Percentiles rank a stretch among this genome's conserved stretches.
These are phyloP conservation scores for Oxytorus armatus DNA, from an alignment of 2,888 invertebrate genomes.

Conservation along the genomic window DNA sequence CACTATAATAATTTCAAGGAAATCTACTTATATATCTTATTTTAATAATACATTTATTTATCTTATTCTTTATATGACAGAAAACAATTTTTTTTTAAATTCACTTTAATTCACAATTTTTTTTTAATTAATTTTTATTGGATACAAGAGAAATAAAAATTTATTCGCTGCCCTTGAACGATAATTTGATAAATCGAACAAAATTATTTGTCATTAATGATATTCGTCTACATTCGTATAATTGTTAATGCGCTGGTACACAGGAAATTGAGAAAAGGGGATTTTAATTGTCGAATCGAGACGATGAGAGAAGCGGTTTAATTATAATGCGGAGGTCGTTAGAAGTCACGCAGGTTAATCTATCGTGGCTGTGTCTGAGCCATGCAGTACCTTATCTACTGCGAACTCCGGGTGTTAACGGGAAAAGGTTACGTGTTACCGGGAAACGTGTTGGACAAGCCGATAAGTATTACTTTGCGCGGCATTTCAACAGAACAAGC, in stretches of 20 bases:
- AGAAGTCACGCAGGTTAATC: slow-evolving; percentile 28
- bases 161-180: too few species aligned
- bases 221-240: not conserved
- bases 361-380: slow-evolving; percentile 45
- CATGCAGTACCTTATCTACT: slow-evolving; percentile 47
- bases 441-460: slow-evolving; percentile 55
- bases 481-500: slow-evolving; percentile 35
- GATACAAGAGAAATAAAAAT: too few species aligned
- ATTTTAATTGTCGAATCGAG: slow-evolving; percentile 17
- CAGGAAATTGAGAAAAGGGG: not conserved
- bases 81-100: too few species aligned
- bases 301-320: slow-evolving; percentile 21
- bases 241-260: not conserved
- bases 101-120: too few species aligned
- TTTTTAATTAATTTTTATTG: too few species aligned
- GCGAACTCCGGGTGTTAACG: slow-evolving; percentile 42
- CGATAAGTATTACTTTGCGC: slow-evolving; percentile 47
- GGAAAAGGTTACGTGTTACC: slow-evolving; percentile 55
- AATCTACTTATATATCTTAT: not conserved
- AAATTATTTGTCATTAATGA: not conserved
- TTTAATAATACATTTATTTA: too few species aligned
- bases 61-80: too few species aligned
- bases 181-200: too few species aligned
- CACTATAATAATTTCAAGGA: not conserved
- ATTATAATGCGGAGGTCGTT: slow-evolving; percentile 37